Conservation (phyloP, 2,113 vertebrate species). For the Nerophis lumbriciformis region DNA sequence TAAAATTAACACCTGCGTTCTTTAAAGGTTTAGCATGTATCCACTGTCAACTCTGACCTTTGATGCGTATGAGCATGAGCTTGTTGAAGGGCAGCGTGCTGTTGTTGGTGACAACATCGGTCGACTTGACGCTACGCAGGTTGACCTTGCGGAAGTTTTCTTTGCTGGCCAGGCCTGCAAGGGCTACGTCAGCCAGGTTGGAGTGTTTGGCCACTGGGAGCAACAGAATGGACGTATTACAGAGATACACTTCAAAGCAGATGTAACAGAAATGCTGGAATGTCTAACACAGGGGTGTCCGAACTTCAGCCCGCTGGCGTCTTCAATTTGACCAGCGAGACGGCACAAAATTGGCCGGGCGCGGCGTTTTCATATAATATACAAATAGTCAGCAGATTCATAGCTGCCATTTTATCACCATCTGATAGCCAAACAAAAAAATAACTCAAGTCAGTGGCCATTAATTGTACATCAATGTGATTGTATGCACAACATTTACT, state of each 20-base stretch:
- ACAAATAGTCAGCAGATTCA: too few species aligned
- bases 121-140: conserved; percentile 73
- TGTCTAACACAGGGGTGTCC: too few species aligned
- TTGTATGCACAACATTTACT: too few species aligned
- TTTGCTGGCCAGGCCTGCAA: conserved; percentile 77
- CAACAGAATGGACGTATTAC: background rate
- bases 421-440: too few species aligned
- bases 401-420: too few species aligned
- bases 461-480: too few species aligned
- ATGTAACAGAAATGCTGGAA: too few species aligned
- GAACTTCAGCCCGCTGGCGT: too few species aligned
- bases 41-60: conserved; percentile 59
- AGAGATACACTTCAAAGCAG: background rate
- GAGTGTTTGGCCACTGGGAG: conserved; percentile 77
- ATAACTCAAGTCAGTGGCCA: too few species aligned
- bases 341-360: too few species aligned
- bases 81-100: conserved; percentile 73
- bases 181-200: conserved; percentile 70
- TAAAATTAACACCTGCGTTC: background rate
- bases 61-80: conserved; percentile 78
- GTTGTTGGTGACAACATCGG: conserved; percentile 77
- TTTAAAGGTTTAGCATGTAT: background rate
- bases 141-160: conserved; percentile 77
- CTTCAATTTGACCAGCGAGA: too few species aligned
- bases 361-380: too few species aligned